phyloP scores from a whole-genome alignment of 2,888 invertebrate species.

The Timema podura region DNA sequence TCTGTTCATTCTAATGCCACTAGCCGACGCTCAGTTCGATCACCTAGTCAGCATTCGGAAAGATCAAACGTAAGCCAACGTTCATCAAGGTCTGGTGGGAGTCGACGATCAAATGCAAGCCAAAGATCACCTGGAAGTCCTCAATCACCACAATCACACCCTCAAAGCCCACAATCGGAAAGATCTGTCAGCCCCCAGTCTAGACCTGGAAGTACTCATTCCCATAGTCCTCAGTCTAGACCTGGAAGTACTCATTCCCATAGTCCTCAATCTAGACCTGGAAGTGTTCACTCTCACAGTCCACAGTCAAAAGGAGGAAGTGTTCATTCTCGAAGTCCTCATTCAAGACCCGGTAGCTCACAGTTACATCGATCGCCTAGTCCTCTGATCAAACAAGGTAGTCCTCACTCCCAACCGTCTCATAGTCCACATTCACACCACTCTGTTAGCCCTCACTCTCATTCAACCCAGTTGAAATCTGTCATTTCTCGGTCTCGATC shows the following conservation, averaged over 20 bases:
- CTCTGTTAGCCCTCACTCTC: no score
- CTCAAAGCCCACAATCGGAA: constrained; percentile 26
- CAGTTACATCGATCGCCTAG: constrained; percentile 40
- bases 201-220: constrained; percentile 30
- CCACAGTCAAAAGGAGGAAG: constrained; percentile 25
- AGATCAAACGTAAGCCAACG: constrained; percentile 16
- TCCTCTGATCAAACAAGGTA: no score
- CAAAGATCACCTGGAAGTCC: constrained; percentile 12
- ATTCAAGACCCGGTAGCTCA: constrained; percentile 41
- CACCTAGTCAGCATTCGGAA: constrained; percentile 34
- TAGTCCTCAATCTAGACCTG: constrained; percentile 25
- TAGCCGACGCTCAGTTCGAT: constrained; percentile 31
- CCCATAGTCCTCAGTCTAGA: constrained; percentile 27
- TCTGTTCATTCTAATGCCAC: constrained; percentile 34
- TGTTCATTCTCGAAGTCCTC: constrained; percentile 16
- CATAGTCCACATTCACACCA: no score
- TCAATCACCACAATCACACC: constrained; percentile 28
- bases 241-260: constrained; percentile 32
- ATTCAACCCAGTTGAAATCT: no score
- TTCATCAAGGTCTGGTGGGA: constrained; percentile 16
- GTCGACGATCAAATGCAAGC: constrained; percentile 15
- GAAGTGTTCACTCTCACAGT: constrained; percentile 6
- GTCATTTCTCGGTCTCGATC: no score
- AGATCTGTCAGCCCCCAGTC: constrained; percentile 35
- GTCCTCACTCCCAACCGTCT: no score